A percentile compares a stretch with the other conserved stretches of the same genome.
Conservation (phyloP, 2,113 vertebrate genomes). For the Proteles cristata region DNA sequence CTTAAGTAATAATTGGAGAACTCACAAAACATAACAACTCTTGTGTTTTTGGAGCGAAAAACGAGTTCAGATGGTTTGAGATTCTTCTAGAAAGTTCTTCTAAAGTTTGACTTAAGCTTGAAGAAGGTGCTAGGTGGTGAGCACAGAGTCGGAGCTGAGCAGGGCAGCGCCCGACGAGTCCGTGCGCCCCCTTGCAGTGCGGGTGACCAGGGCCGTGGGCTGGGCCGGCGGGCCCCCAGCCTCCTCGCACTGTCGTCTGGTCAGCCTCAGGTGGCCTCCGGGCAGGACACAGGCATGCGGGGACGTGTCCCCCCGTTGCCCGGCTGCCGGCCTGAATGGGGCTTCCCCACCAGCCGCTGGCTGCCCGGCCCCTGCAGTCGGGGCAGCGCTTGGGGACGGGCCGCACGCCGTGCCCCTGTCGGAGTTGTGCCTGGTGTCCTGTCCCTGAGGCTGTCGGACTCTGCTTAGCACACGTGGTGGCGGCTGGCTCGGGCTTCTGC, state of each 20-base stretch:
- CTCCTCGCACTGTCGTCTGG: not conserved
- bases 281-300: not conserved
- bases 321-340: too few relatives aligned
- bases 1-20: not conserved
- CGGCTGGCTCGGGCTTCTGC: not conserved
- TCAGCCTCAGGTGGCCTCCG: not conserved
- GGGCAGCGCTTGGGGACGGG: not conserved
- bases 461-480: not conserved
- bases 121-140: not conserved
- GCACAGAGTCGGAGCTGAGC: not conserved
- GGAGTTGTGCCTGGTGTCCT: not conserved
- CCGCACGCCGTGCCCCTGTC: too few relatives aligned
- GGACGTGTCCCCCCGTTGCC: too few relatives aligned
- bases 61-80: not conserved
- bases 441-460: not conserved
- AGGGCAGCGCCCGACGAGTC: rapidly evolving
- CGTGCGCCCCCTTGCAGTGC: not conserved
- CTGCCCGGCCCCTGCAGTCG: not conserved
- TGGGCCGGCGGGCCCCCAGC: not conserved
- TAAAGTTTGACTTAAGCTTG: not conserved
- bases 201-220: not conserved
- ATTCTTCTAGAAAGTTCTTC: not conserved
- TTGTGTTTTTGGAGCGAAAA: not conserved
- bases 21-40: not conserved
- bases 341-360: not conserved